These are phyloP conservation scores for Coryphaenoides rupestris DNA, from an alignment of 2,113 vertebrate species.

Conservation along the genomic window DNA sequence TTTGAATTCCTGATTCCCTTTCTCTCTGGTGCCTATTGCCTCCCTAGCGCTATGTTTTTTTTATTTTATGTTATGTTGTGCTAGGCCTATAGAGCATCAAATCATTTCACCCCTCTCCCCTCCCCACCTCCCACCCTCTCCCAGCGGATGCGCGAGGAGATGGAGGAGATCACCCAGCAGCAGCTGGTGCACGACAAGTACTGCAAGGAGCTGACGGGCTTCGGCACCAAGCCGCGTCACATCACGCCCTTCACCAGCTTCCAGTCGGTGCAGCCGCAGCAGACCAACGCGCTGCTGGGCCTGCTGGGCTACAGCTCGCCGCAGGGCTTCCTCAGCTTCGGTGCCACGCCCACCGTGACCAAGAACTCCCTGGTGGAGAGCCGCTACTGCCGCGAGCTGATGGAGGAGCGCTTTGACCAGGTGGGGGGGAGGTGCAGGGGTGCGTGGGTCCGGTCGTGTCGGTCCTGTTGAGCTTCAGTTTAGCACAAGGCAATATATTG, in stretches of 20 bases:
- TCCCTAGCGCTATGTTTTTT: too few species aligned
- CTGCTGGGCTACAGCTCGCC: conserved; percentile 90
- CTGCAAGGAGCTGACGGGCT: conserved; percentile 96
- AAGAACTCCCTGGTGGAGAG: conserved; percentile 93
- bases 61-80: too few species aligned
- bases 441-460: too few species aligned
- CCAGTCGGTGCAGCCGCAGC: conserved; percentile 92
- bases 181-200: conserved; percentile 97
- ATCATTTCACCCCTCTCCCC: background rate
- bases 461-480: too few species aligned
- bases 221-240: conserved; percentile 92
- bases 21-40: too few species aligned
- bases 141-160: conserved; percentile 95
- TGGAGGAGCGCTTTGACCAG: conserved; percentile 98
- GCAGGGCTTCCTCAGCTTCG: conserved; percentile 89
- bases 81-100: too few species aligned
- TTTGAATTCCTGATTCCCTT: too few species aligned
- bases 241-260: conserved; percentile 96
- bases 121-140: background rate
- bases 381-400: conserved; percentile 92
- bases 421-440: conserved; percentile 48
- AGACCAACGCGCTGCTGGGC: conserved; percentile 91
- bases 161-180: conserved; percentile 99
- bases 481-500: too few species aligned
- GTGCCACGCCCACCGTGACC: conserved; percentile 81